These are phyloP conservation scores for Thamnophis elegans DNA, from an alignment of 2,797 vertebrate genomes.

Conservation along the genomic window DNA sequence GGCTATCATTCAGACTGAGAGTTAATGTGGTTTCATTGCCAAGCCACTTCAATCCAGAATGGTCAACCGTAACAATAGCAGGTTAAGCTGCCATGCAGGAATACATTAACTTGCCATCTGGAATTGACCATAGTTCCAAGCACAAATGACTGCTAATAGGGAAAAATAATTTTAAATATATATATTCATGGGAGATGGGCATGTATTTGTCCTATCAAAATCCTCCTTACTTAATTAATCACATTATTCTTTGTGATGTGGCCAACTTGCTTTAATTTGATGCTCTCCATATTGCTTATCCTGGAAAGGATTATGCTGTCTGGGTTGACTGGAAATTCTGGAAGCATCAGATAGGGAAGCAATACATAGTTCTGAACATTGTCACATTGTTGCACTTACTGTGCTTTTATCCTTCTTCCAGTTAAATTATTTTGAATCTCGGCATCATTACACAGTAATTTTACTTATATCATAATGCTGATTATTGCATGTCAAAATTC, in stretches of 20 bases:
- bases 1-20: neutral
- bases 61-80: neutral
- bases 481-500: neutral
- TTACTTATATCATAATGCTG: neutral
- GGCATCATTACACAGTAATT: neutral
- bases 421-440: constrained; percentile 27
- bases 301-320: neutral
- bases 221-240: constrained; percentile 34
- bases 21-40: neutral
- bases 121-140: neutral
- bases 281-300: neutral
- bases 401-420: constrained; percentile 49
- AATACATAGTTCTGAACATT: neutral
- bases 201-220: neutral
- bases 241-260: constrained; percentile 27
- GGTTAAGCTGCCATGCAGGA: neutral
- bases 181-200: neutral
- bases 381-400: neutral
- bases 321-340: neutral
- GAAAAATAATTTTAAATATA: neutral
- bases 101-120: neutral
- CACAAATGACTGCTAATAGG: neutral
- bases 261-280: neutral
- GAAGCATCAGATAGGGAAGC: neutral
- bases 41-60: neutral